A percentile compares a stretch with the other conserved stretches of the same genome.
These are phyloP conservation scores for Vulpes lagopus DNA, from an alignment of 2,113 vertebrate species.

Conservation along the genomic window DNA sequence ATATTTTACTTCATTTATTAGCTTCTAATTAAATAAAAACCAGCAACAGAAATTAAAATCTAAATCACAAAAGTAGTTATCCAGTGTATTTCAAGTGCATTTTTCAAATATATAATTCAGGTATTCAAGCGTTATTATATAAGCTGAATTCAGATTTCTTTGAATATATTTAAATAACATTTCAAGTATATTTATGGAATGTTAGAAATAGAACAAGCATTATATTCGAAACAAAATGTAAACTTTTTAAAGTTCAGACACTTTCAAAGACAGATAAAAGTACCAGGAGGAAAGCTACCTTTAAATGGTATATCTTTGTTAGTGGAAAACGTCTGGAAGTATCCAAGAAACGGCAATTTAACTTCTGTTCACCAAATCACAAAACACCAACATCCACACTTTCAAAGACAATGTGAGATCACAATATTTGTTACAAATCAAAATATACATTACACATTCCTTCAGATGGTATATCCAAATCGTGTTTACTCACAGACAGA, in stretches of 20 bases:
- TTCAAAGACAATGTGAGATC: slow-evolving; percentile 95
- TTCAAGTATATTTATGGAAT: slow-evolving; percentile 99
- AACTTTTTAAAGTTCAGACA: slow-evolving; percentile 94
- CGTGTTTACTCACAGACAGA: slow-evolving; percentile 83
- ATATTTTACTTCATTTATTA: slow-evolving; percentile 97
- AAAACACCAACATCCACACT: slow-evolving; percentile 98
- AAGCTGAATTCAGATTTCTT: slow-evolving; percentile 94
- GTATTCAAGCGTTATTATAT: slow-evolving; percentile 96
- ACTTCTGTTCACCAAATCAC: slow-evolving; percentile 97
- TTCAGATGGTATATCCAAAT: slow-evolving; percentile 87
- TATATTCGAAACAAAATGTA: slow-evolving; percentile 97
- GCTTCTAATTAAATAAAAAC: slow-evolving; percentile 98
- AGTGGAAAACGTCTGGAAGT: slow-evolving; percentile 91
- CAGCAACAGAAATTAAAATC: slow-evolving; percentile 97
- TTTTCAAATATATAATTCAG: slow-evolving; percentile 97
- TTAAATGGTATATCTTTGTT: slow-evolving; percentile 90
- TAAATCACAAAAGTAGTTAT: slow-evolving; percentile 99
- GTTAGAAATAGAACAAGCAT: slow-evolving; percentile 96
- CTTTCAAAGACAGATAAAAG: slow-evolving; percentile 93
- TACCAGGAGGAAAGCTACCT: slow-evolving; percentile 93
- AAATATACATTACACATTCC: slow-evolving; percentile 92
- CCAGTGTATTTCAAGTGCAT: slow-evolving; percentile 99
- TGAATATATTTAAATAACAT: slow-evolving; percentile 99
- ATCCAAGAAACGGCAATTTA: slow-evolving; percentile 91
- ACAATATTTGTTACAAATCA: slow-evolving; percentile 97